A percentile compares a stretch with the other conserved stretches of the same genome.
Evolutionary conservation across 92 coral and sea anemone genomes (phyloP).

Genomic region (Palythoa caribaeorum): DNA sequence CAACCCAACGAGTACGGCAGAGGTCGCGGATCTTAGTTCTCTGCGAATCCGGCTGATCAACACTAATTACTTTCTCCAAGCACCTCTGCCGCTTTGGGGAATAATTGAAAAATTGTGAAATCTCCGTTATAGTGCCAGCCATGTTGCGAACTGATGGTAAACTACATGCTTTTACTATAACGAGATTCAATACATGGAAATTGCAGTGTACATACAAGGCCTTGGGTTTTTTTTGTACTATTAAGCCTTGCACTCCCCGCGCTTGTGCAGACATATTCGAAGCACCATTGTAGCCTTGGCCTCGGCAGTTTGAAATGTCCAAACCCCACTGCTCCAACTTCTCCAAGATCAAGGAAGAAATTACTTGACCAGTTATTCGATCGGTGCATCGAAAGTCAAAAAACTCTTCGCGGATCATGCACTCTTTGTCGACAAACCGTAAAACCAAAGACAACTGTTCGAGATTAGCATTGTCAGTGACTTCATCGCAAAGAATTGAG

Average conservation of each 20-base stretch:
- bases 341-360: neutral
- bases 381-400: constrained; percentile 1
- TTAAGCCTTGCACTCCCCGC: constrained; percentile 57
- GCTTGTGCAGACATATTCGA: constrained; percentile 58
- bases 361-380: neutral
- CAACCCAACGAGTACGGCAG: constrained; percentile 65
- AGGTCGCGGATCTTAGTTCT: constrained; percentile 57
- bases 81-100: constrained; percentile 46
- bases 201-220: constrained; percentile 58
- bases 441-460: constrained; percentile 14
- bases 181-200: constrained; percentile 50
- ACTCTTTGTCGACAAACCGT: neutral
- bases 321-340: constrained; percentile 28
- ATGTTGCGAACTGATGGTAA: constrained; percentile 65
- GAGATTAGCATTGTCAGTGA: constrained; percentile 14
- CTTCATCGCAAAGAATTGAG: constrained; percentile 7
- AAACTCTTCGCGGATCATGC: constrained; percentile 5
- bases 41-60: constrained; percentile 42
- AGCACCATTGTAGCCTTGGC: constrained; percentile 63
- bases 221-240: constrained; percentile 50
- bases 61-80: constrained; percentile 43
- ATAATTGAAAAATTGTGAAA: constrained; percentile 42
- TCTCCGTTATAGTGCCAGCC: constrained; percentile 58
- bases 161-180: constrained; percentile 59
- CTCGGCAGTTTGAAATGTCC: constrained; percentile 46